Percentiles rank a stretch among this genome's conserved stretches.
These are phyloP conservation scores for Eutrigla gurnardus DNA, from an alignment of 2,797 vertebrate species.

Conservation along the genomic window DNA sequence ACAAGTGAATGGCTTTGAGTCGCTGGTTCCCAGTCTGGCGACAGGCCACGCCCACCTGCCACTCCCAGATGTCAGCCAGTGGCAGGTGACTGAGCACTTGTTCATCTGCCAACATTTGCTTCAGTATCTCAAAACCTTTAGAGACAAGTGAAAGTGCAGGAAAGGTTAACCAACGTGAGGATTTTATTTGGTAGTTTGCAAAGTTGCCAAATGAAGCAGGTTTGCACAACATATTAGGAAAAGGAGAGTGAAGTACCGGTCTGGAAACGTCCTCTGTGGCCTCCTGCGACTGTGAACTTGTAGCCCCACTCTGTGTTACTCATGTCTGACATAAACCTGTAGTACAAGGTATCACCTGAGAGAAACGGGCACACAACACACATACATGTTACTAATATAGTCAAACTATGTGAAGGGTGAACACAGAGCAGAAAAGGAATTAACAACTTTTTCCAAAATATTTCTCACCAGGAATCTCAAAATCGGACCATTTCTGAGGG, in stretches of 20 bases:
- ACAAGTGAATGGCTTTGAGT: constrained; percentile 93
- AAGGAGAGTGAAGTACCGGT: constrained; percentile 85
- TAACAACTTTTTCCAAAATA: background rate
- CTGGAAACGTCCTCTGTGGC: constrained; percentile 96
- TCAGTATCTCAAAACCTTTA: constrained; percentile 96
- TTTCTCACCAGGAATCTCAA: constrained; percentile 94
- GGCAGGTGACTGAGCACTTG: constrained; percentile 89
- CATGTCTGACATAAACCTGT: constrained; percentile 96
- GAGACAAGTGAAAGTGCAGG: background rate
- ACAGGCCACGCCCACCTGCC: constrained; percentile 97
- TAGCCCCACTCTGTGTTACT: constrained; percentile 99
- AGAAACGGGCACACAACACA: constrained; percentile 25
- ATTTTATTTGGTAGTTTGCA: background rate
- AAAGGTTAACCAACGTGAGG: background rate
- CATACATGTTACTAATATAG: background rate
- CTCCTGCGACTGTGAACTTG: constrained; percentile 95
- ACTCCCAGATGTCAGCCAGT: constrained; percentile 93
- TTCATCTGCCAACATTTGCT: constrained; percentile 95
- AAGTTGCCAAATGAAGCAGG: constrained; percentile 1
- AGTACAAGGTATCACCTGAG: constrained; percentile 94
- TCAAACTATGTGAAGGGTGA: background rate
- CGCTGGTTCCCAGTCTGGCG: constrained; percentile 94
- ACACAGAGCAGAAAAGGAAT: background rate
- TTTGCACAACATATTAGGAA: background rate
- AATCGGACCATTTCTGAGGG: constrained; percentile 95